phyloP scores from a whole-genome alignment of 2,888 invertebrate species.

The Argyresthia goedartella region DNA sequence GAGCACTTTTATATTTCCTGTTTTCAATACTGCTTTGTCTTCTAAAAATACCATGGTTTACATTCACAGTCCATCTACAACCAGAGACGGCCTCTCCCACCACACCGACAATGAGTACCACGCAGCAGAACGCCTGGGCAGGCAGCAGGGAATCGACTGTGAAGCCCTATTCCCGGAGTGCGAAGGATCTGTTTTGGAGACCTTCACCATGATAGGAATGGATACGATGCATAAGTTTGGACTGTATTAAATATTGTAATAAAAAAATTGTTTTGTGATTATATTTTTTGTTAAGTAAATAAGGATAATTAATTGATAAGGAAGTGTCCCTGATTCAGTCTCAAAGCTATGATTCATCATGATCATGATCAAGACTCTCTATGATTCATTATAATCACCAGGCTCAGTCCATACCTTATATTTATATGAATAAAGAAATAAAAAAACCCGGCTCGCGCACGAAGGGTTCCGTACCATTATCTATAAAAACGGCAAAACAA shows the following conservation, averaged over 20 bases:
- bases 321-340: too few relatives aligned
- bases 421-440: too few relatives aligned
- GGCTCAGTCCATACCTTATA: too few relatives aligned
- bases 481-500: too few relatives aligned
- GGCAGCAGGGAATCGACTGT: slow-evolving; percentile 59
- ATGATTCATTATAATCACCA: too few relatives aligned
- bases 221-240: slow-evolving; percentile 58
- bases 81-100: slow-evolving; percentile 73
- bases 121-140: slow-evolving; percentile 78
- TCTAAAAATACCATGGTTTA: too few relatives aligned
- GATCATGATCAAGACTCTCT: too few relatives aligned
- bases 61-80: slow-evolving; percentile 75
- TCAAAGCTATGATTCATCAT: too few relatives aligned
- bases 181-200: slow-evolving; percentile 67
- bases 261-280: background rate
- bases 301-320: background rate
- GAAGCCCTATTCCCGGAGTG: slow-evolving; percentile 75
- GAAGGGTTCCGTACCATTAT: too few relatives aligned
- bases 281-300: background rate
- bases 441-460: too few relatives aligned
- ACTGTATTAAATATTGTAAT: slow-evolving; percentile 21
- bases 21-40: too few relatives aligned
- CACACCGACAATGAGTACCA: slow-evolving; percentile 80
- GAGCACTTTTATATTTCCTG: too few relatives aligned
- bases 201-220: slow-evolving; percentile 65